A percentile compares a stretch with the other conserved stretches of the same genome.
Conservation (phyloP, 2,797 vertebrate genomes). For the Benthosema pterotum region DNA sequence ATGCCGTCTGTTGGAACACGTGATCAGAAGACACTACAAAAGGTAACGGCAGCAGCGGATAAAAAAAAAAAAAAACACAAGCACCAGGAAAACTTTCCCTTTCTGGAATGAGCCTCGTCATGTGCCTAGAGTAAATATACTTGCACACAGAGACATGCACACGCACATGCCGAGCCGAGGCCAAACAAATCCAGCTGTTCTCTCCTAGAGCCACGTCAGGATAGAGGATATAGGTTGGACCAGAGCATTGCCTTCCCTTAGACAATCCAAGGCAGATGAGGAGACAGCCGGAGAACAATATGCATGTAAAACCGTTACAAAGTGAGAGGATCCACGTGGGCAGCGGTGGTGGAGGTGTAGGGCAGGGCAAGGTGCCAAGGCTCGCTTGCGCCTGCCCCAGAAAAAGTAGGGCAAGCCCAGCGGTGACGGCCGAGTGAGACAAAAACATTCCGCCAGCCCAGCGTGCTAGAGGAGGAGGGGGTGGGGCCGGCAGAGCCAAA, state of each 20-base stretch:
- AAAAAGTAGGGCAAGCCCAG: conserved; percentile 74
- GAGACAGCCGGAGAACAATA: not conserved
- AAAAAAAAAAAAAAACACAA: too few relatives aligned
- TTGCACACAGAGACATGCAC: not conserved
- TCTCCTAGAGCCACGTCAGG: conserved; percentile 12
- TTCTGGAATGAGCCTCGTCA: conserved; percentile 1
- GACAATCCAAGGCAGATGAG: conserved; percentile 5
- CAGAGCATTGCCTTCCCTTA: not conserved
- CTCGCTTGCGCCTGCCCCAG: conserved; percentile 9
- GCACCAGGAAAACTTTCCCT: conserved; percentile 1
- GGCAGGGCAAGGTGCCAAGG: conserved; percentile 55
- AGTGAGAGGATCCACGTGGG: conserved; percentile 54
- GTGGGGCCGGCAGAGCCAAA: conserved; percentile 15
- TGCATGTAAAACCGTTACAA: not conserved
- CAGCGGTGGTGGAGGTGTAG: conserved; percentile 58
- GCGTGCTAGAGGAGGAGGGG: conserved; percentile 13
- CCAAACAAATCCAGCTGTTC: conserved; percentile 6
- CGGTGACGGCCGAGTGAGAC: conserved; percentile 47
- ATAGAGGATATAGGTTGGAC: conserved; percentile 4
- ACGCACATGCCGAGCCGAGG: not conserved
- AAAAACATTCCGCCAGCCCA: conserved; percentile 57
- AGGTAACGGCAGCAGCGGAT: too few relatives aligned
- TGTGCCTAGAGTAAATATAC: conserved; percentile 5
- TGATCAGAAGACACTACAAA: not conserved
- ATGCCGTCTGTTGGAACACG: conserved; percentile 31